Base-by-base conservation (phyloP, 1,140 invertebrate genomes). In the Pseudomyrmex cubaensis region DNA sequence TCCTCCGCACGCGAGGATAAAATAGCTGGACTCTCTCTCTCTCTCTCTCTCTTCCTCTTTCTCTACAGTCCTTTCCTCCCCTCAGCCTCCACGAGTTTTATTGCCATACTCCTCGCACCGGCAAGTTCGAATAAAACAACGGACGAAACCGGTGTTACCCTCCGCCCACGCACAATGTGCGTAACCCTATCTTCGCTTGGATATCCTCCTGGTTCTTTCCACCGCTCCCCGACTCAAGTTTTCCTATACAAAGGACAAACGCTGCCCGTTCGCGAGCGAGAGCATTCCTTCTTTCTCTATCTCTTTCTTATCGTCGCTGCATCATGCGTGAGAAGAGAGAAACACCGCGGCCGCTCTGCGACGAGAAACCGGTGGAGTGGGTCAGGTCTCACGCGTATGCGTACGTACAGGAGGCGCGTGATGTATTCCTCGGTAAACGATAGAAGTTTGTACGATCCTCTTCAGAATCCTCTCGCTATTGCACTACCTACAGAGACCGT, bases 41-140 rank as follows among this genome's bases (percentile, higher is more conserved):
- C 25, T 35, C 35, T 48, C 17, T 17, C 17, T 12, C 25, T 20
- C 46, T 22, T 22, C 1, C 22, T 25, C 50, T 13, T 52, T 13
- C 2, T 52, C 10, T 12, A 13, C 17, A n/a, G 35, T 20, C 13
- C 5, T 35, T 35, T 35, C 35, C 35, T 35, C 7, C 54, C 25
- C 44, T 48, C 20, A 35, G 35, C 35, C 35, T 66, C 62, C 50
- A 63, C 54, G 35, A 87, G 83, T 77, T 88, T 88, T 88, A 88
- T 88, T 88, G 85, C 86, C 74, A 85, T 75, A 70, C 86, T 88
- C 85, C 87, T 83, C 78, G 86, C 62, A 61, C 77, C 75, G 86
- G 82, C 86, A 78, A 78, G 77, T 77, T 76, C 67, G 59, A 88
- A 88, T 88, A 83, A 88, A 88, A 88, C 83, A 88, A 88, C 83